Percentiles rank a stretch among this genome's conserved stretches.
Evolutionary conservation across 2,888 invertebrate species (phyloP).

Genomic region (Xanthia icteritia): DNA sequence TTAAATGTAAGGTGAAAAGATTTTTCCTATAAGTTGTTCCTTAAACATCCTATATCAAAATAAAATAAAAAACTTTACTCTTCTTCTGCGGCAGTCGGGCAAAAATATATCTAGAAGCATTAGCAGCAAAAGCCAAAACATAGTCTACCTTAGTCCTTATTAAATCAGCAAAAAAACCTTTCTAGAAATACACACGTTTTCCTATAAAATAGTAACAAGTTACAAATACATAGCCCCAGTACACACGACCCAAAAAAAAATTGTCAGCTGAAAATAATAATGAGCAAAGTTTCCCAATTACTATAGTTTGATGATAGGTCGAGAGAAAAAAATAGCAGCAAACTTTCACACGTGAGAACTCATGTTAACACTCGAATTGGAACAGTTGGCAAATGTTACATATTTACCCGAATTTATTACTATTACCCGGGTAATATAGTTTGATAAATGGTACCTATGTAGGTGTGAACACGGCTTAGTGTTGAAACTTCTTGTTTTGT

Average conservation of each 20-base stretch:
- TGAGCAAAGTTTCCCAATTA: slow-evolving; percentile 89
- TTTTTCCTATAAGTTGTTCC: background rate
- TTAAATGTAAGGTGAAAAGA: background rate
- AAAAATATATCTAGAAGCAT: background rate
- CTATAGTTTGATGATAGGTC: slow-evolving; percentile 83
- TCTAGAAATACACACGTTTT: background rate
- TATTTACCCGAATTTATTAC: slow-evolving; percentile 63
- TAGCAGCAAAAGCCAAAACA: background rate
- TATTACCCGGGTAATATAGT: slow-evolving; percentile 57
- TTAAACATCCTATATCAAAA: background rate
- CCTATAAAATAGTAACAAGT: slow-evolving; percentile 13
- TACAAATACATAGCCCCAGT: slow-evolving; percentile 16
- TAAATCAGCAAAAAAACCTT: background rate
- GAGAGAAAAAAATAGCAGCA: slow-evolving; percentile 75
- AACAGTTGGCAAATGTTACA: slow-evolving; percentile 61
- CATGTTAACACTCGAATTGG: slow-evolving; percentile 63
- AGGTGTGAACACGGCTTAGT: slow-evolving; percentile 55
- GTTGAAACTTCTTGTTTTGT: slow-evolving; percentile 52
- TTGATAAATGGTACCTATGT: slow-evolving; percentile 57
- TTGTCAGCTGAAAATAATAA: slow-evolving; percentile 85
- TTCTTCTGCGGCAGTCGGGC: no score
- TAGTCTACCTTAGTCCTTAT: background rate
- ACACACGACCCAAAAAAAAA: slow-evolving; percentile 69
- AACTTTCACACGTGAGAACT: slow-evolving; percentile 72
- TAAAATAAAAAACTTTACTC: no score